Evolutionary conservation across 2,797 vertebrate genomes (phyloP).

Genomic region (Gymnocypris eckloni): DNA sequence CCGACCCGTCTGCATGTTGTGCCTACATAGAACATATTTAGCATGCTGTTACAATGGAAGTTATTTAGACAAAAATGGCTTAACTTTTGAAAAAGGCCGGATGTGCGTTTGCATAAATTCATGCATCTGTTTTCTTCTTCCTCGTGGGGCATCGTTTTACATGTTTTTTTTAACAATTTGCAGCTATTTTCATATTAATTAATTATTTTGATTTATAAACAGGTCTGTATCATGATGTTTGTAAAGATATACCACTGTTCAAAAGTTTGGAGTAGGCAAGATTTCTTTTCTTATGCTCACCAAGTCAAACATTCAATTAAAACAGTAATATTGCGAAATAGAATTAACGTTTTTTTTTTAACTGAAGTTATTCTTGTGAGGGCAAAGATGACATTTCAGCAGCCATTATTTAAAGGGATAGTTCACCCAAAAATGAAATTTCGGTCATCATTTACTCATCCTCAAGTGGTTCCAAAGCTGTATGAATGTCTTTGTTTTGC

Average conservation of each 20-base stretch:
- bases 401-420: neutral
- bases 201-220: neutral
- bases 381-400: neutral
- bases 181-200: neutral
- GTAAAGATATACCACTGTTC: neutral
- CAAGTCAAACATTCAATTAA: neutral
- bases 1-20: slow-evolving; percentile 80
- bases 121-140: neutral
- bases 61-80: neutral
- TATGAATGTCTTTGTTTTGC: too few species aligned
- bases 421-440: too few species aligned
- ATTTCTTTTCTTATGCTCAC: neutral
- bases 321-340: neutral
- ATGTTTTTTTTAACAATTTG: neutral
- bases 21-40: slow-evolving; percentile 68
- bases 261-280: neutral
- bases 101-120: neutral
- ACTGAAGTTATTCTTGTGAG: neutral
- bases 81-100: neutral
- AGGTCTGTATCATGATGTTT: neutral
- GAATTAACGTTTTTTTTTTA: neutral
- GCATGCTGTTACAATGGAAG: neutral
- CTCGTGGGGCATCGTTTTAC: too few species aligned
- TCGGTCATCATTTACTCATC: too few species aligned
- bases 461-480: too few species aligned